Evolutionary conservation across 2,888 invertebrate species (phyloP), one percentile per base, ranked within the genome.

Genomic region (Galeopsomyia nigrocyanea): DNA sequence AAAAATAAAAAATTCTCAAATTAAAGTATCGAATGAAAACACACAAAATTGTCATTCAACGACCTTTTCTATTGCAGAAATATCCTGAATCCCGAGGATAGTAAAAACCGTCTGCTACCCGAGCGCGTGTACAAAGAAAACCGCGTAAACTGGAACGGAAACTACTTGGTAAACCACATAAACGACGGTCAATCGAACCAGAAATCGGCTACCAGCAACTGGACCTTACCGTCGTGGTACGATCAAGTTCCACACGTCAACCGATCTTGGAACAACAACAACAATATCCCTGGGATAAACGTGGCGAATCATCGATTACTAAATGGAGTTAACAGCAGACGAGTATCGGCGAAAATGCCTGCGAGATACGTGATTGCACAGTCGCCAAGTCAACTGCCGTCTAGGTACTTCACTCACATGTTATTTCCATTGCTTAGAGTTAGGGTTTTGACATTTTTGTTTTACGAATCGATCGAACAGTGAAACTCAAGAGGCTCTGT

Each of bases 291-390:
- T 13, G 53, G 53, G 6, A 17, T 19, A 53, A 53, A 53, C 53
- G n/a, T 50, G 3, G 10, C 58, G 19, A 31, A 13, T 21, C 66
- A 57, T 7, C 26, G 56, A 1, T 46, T 58, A 17, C 21, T 67
- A 13, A 39, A 39, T 7, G 39, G 39, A 39, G 53, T 14, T 0
- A 85, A 82, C 62, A 79, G 73, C 21, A 79, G 84, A 22, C 84
- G 82, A 62, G 80, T 82, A 1, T 83, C 85, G 2, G 92, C 92
- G 3, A 94, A 94, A 79, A 93, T 71, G 47, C 73, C 75, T 0
- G 22, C 65, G 5, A 47, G 63, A 17, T 75, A 72, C 71, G 73
- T 61, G 17, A 51, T 75, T 39, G 75, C 75, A 2, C 75, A 75
- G 49, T 73, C 75, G 53, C 75, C 75, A 2, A 75, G 75, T 26